Evolutionary conservation across 2,113 vertebrate genomes (phyloP).

Genomic region (Mus spicilegus): DNA sequence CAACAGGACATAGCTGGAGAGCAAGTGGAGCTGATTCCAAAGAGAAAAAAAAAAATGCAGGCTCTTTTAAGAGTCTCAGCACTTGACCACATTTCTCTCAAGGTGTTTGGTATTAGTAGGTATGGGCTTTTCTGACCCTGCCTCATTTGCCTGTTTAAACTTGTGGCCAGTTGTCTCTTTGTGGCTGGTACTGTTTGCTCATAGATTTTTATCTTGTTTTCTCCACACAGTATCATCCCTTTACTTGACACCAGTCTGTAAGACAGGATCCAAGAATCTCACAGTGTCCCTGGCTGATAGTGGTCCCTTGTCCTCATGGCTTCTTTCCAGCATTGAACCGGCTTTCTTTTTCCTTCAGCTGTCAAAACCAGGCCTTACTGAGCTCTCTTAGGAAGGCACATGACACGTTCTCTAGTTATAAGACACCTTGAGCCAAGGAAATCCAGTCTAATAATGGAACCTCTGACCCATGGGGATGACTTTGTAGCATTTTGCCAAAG

Average conservation of each 20-base stretch:
- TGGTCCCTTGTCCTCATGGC: background rate
- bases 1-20: background rate
- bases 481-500: background rate
- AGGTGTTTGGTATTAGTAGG: background rate
- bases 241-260: background rate
- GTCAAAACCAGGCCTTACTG: background rate
- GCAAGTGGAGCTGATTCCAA: background rate
- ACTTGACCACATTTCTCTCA: background rate
- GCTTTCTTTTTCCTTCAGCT: background rate
- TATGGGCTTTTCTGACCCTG: rapidly evolving
- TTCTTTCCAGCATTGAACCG: background rate
- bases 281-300: background rate
- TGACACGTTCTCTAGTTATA: background rate
- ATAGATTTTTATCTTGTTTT: background rate
- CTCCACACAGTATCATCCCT: background rate
- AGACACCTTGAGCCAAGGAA: background rate
- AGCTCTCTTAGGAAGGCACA: background rate
- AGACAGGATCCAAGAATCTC: background rate
- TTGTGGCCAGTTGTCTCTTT: background rate
- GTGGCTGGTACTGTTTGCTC: background rate
- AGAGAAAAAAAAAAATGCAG: background rate
- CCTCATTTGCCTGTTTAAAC: background rate
- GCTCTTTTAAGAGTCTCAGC: background rate
- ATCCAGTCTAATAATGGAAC: background rate
- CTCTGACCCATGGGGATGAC: background rate